These are phyloP conservation scores for Hylomyscus alleni DNA, from an alignment of 2,797 vertebrate genomes.

Conservation along the genomic window DNA sequence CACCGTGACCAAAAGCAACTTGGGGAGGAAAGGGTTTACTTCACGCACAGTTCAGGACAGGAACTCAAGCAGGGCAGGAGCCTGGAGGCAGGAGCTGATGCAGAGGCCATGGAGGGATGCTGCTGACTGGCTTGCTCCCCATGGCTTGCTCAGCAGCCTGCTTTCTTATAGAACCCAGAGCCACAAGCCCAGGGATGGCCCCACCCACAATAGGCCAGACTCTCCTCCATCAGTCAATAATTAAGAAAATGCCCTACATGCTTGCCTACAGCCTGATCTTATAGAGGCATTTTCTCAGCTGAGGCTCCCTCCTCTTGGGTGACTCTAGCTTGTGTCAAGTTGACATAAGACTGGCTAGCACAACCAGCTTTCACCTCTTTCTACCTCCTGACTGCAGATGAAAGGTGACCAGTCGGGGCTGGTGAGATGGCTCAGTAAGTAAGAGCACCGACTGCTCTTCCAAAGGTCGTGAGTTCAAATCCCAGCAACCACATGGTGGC, in stretches of 20 bases:
- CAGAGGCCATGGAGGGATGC: neutral
- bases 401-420: too few relatives aligned
- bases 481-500: too few relatives aligned
- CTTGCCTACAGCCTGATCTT: neutral
- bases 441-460: too few relatives aligned
- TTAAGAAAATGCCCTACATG: too few relatives aligned
- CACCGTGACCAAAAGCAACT: neutral
- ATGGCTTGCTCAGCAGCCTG: neutral
- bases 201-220: neutral
- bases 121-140: neutral
- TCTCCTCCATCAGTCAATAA: neutral
- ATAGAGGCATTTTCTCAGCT: neutral
- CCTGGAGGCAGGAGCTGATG: neutral
- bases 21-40: neutral
- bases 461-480: too few relatives aligned
- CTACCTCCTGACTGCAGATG: neutral
- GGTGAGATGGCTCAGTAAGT: too few relatives aligned
- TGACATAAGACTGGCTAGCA: neutral
- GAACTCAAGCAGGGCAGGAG: neutral
- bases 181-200: neutral
- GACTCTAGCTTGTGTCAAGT: neutral
- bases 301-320: neutral
- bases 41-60: too few relatives aligned
- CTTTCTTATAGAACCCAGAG: neutral
- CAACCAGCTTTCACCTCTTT: neutral